phyloP scores from a whole-genome alignment of 2,888 invertebrate genomes.

The Plagiodera versicolora region DNA sequence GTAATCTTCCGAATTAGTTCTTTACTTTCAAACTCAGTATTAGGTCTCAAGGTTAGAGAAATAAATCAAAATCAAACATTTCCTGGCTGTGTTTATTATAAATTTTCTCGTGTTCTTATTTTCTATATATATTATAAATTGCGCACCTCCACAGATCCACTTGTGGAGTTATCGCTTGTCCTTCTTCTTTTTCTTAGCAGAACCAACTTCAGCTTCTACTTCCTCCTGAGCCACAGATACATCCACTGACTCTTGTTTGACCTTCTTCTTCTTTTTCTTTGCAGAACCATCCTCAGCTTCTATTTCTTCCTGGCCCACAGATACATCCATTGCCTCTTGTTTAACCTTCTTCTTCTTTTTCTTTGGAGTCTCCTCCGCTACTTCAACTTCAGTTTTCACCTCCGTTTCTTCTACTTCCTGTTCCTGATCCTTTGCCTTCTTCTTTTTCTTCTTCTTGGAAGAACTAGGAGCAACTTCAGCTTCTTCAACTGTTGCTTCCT shows the following conservation, averaged over 20 bases:
- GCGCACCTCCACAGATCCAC: slow-evolving; percentile 34
- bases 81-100: no score
- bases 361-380: slow-evolving; percentile 40
- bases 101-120: no score
- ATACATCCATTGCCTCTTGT: slow-evolving; percentile 41
- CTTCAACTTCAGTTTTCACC: slow-evolving; percentile 28
- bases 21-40: no score
- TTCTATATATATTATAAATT: no score
- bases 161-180: slow-evolving; percentile 35
- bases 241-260: slow-evolving; percentile 34
- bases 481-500: slow-evolving; percentile 37
- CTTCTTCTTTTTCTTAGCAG: slow-evolving; percentile 42
- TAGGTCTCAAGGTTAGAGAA: no score
- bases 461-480: slow-evolving; percentile 13
- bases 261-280: slow-evolving; percentile 43
- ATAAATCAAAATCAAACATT: no score
- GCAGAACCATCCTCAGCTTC: slow-evolving; percentile 38
- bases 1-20: no score
- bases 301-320: slow-evolving; percentile 41
- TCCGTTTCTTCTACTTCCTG: slow-evolving; percentile 37
- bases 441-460: slow-evolving; percentile 30
- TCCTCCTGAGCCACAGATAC: slow-evolving; percentile 43
- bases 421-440: slow-evolving; percentile 19
- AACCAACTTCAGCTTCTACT: slow-evolving; percentile 39
- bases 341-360: slow-evolving; percentile 48